Percentiles rank a stretch among this genome's conserved stretches.
Evolutionary conservation across 23 tunicate species (phyloP).

Genomic region (Styela clava): DNA sequence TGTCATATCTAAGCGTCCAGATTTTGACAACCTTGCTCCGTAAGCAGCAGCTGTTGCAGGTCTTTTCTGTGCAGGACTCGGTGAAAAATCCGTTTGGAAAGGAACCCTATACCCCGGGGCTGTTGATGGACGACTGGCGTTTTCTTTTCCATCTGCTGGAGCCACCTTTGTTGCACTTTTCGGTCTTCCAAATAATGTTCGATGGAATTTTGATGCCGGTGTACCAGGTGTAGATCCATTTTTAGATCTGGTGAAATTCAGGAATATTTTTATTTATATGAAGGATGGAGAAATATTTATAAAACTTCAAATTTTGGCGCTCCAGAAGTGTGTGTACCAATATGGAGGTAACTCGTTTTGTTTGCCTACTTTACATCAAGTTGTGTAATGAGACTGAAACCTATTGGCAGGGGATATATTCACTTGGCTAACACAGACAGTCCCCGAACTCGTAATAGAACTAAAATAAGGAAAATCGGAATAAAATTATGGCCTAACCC

Average conservation of each 20-base stretch:
- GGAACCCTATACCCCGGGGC: conserved; percentile 24
- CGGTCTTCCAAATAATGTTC: conserved; percentile 13
- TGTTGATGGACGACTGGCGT: conserved; percentile 5
- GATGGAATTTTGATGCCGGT: conserved; percentile 13
- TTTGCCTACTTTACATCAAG: no score
- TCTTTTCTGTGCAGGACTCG: conserved; percentile 8
- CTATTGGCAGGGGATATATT: no score
- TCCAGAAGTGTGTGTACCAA: no score
- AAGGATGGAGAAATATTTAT: no score
- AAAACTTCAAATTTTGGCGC: no score
- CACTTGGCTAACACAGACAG: no score
- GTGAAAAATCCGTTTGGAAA: background rate
- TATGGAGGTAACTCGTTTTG: no score
- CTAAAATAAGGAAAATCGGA: no score
- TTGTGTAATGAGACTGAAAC: no score
- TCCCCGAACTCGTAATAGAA: no score
- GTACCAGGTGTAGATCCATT: background rate
- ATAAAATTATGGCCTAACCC: no score
- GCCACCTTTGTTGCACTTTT: background rate
- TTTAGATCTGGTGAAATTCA: background rate
- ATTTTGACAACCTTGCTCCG: background rate
- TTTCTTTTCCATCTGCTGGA: conserved; percentile 19
- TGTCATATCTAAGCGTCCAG: conserved; percentile 6
- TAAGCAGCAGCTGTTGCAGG: conserved; percentile 20
- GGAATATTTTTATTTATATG: no score